Conservation (phyloP, 2,888 invertebrate genomes). For the Diachrysia chrysitis region DNA sequence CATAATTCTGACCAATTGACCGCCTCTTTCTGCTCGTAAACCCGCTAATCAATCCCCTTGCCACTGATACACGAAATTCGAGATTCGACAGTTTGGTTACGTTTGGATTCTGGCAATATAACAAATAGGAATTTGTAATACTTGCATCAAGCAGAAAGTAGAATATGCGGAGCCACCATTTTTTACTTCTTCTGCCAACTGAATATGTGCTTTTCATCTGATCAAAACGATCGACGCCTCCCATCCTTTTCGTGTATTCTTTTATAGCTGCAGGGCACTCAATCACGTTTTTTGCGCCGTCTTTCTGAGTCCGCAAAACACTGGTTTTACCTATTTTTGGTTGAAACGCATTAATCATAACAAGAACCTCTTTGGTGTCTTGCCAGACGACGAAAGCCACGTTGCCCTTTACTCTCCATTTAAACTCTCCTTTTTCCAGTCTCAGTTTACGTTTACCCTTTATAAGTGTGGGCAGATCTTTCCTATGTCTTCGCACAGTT, state of each 20-base stretch:
- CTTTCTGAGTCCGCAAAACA: slow-evolving; percentile 24
- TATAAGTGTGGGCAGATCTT: slow-evolving; percentile 18
- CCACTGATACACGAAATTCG: slow-evolving; percentile 53
- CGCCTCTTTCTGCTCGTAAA: slow-evolving; percentile 45
- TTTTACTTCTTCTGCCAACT: slow-evolving; percentile 50
- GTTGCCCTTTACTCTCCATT: slow-evolving; percentile 51
- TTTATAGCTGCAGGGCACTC: neutral
- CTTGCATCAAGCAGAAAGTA: slow-evolving; percentile 55
- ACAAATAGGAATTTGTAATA: slow-evolving; percentile 55
- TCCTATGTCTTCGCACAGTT: slow-evolving; percentile 15
- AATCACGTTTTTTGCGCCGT: neutral
- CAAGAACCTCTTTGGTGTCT: slow-evolving; percentile 49
- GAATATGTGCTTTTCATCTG: slow-evolving; percentile 41
- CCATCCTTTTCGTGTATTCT: slow-evolving; percentile 14
- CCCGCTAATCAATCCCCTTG: slow-evolving; percentile 50
- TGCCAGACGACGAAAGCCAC: slow-evolving; percentile 54
- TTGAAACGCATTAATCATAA: slow-evolving; percentile 55
- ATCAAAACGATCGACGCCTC: slow-evolving; percentile 54
- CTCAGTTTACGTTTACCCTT: neutral
- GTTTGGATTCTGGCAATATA: slow-evolving; percentile 33
- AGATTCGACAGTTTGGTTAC: slow-evolving; percentile 42
- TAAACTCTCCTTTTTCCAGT: slow-evolving; percentile 29
- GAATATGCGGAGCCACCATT: slow-evolving; percentile 56
- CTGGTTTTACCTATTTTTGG: slow-evolving; percentile 48
- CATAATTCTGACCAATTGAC: slow-evolving; percentile 36